phyloP scores from a whole-genome alignment of 2,797 vertebrate species.

The Thalassophryne amazonica region DNA sequence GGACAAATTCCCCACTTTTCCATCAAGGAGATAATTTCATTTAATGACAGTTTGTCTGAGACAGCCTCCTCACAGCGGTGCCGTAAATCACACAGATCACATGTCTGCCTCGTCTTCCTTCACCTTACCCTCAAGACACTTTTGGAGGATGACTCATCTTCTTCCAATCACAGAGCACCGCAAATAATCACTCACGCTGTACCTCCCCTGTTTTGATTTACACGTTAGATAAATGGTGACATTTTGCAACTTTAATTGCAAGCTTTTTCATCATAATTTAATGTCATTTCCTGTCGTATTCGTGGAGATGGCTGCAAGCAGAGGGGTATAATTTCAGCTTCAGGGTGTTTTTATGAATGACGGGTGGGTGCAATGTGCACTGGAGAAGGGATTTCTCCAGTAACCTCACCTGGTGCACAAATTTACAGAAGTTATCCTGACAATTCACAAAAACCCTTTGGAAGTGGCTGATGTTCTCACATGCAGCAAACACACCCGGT shows the following conservation, averaged over 20 bases:
- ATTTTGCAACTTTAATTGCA: conserved; percentile 74
- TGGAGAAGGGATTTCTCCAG: conserved; percentile 24
- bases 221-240: conserved; percentile 88
- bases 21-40: conserved; percentile 89
- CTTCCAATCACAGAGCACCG: conserved; percentile 88
- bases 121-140: conserved; percentile 89
- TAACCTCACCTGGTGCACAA: conserved; percentile 41
- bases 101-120: conserved; percentile 83
- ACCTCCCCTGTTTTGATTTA: conserved; percentile 79
- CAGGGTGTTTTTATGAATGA: conserved; percentile 72
- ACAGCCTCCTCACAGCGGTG: conserved; percentile 80
- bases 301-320: conserved; percentile 53
- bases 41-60: conserved; percentile 93
- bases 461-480: conserved; percentile 8
- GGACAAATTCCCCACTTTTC: conserved; percentile 73
- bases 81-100: conserved; percentile 95
- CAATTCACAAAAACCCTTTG: conserved; percentile 23
- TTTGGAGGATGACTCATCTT: conserved; percentile 88
- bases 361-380: conserved; percentile 74
- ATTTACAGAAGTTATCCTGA: conserved; percentile 38
- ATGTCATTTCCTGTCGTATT: conserved; percentile 84
- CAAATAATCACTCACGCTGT: conserved; percentile 85
- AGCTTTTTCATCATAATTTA: conserved; percentile 79
- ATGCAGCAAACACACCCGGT: conserved; percentile 16
- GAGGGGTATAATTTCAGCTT: conserved; percentile 76